phyloP scores from a whole-genome alignment of 2,113 vertebrate species.

The Motacilla tschutschensis region DNA sequence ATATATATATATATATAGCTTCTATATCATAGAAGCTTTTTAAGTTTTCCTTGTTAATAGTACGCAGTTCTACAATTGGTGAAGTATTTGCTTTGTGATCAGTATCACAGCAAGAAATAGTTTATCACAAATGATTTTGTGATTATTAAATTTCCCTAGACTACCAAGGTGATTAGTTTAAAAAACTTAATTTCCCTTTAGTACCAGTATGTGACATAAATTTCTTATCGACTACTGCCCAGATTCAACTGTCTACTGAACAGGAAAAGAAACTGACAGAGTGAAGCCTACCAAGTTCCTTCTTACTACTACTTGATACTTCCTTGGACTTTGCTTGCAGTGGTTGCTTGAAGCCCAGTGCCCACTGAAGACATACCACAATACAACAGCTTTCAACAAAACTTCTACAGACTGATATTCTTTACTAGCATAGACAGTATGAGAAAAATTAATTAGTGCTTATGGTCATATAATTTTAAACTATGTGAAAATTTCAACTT shows the following conservation, averaged over 20 bases:
- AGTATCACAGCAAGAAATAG: not conserved
- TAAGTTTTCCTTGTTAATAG: not conserved
- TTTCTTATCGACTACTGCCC: not conserved
- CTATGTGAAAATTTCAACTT: not conserved
- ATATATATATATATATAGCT: no score
- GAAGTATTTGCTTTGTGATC: not conserved
- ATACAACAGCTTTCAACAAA: not conserved
- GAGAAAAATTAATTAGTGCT: not conserved
- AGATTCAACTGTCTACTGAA: not conserved
- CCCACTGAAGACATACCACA: not conserved
- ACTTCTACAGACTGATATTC: not conserved
- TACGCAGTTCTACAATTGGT: not conserved
- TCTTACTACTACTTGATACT: not conserved
- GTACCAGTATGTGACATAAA: not conserved
- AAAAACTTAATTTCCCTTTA: not conserved
- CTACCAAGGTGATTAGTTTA: not conserved
- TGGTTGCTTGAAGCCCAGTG: not conserved
- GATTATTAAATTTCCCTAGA: not conserved
- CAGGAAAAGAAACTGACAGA: not conserved
- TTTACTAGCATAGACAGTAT: not conserved
- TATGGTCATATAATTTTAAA: not conserved
- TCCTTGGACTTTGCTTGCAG: not conserved
- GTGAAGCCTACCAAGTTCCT: not conserved
- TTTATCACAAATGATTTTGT: not conserved
- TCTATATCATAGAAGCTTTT: no score